Conservation (phyloP, 2,797 vertebrate species). For the Oryzias dopingdopingensis region DNA sequence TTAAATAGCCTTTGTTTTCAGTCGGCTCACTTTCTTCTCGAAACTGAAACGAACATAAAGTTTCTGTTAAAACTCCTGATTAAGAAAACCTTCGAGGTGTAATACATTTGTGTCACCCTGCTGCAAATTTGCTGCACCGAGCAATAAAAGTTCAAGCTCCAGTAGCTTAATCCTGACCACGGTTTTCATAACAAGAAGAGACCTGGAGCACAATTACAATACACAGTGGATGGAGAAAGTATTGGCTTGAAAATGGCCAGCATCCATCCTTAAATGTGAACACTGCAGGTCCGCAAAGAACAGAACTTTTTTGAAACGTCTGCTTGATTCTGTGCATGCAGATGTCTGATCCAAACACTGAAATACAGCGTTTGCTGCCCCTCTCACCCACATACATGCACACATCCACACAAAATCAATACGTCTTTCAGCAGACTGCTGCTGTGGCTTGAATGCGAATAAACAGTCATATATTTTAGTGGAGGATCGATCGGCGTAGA, state of each 20-base stretch:
- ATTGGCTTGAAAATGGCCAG: constrained; percentile 1
- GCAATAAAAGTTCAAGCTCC: constrained; percentile 8
- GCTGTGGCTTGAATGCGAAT: constrained; percentile 73
- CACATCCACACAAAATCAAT: constrained; percentile 60
- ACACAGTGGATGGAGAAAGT: not conserved
- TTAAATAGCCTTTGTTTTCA: constrained; percentile 5
- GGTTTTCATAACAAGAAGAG: constrained; percentile 10
- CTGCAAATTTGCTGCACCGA: constrained; percentile 5
- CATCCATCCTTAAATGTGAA: not conserved
- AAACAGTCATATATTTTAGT: constrained; percentile 74
- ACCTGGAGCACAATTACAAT: constrained; percentile 4
- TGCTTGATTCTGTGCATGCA: not conserved
- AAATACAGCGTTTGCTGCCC: constrained; percentile 16
- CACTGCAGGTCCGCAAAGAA: not conserved
- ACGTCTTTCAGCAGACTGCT: constrained; percentile 57
- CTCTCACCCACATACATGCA: constrained; percentile 12
- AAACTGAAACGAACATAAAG: constrained; percentile 1
- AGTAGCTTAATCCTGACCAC: constrained; percentile 14
- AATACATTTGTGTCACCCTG: constrained; percentile 19
- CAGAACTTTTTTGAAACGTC: too few relatives aligned
- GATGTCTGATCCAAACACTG: not conserved
- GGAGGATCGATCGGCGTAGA: constrained; percentile 67
- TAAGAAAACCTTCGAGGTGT: constrained; percentile 20
- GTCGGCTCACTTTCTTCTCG: not conserved
- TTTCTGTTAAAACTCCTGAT: constrained; percentile 26